Evolutionary conservation across 1,140 invertebrate genomes (phyloP).

Genomic region (Papilio aristodemus): DNA sequence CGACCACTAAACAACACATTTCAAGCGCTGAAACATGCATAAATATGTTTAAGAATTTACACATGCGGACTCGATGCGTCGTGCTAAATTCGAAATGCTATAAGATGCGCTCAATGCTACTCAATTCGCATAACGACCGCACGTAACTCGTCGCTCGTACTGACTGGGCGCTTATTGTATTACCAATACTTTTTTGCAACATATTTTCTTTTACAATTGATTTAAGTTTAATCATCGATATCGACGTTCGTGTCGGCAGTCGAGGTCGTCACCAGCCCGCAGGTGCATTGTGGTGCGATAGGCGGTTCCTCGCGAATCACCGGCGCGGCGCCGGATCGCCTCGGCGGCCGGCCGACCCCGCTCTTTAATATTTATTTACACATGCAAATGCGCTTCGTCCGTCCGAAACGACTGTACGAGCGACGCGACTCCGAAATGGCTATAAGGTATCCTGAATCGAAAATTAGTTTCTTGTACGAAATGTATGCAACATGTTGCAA

Average conservation of each 20-base stretch:
- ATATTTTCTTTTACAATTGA: slow-evolving; percentile 11
- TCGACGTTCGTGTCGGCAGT: slow-evolving; percentile 35
- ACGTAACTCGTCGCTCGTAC: slow-evolving; percentile 5
- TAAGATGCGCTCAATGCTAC: slow-evolving; percentile 31
- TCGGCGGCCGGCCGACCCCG: slow-evolving; percentile 43
- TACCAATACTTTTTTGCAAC: slow-evolving; percentile 6
- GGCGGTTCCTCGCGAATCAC: slow-evolving; percentile 48
- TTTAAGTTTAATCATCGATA: slow-evolving; percentile 41
- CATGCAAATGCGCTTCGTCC: slow-evolving; percentile 51
- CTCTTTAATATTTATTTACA: slow-evolving; percentile 65
- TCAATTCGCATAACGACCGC: slow-evolving; percentile 34
- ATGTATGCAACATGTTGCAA: slow-evolving; percentile 21
- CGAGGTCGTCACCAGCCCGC: slow-evolving; percentile 53
- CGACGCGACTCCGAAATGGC: slow-evolving; percentile 23
- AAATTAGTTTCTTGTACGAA: slow-evolving; percentile 30
- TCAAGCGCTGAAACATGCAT: slow-evolving; percentile 36
- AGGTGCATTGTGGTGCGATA: slow-evolving; percentile 49
- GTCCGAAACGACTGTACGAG: slow-evolving; percentile 39
- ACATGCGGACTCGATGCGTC: slow-evolving; percentile 33
- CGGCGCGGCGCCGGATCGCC: slow-evolving; percentile 43
- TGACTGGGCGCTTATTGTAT: not conserved
- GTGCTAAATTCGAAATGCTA: slow-evolving; percentile 38
- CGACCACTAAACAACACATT: slow-evolving; percentile 52
- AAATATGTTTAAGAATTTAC: slow-evolving; percentile 40
- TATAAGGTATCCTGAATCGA: slow-evolving; percentile 36